Evolutionary conservation across 1,140 invertebrate genomes (phyloP).

Genomic region (Platorchestia sp.): DNA sequence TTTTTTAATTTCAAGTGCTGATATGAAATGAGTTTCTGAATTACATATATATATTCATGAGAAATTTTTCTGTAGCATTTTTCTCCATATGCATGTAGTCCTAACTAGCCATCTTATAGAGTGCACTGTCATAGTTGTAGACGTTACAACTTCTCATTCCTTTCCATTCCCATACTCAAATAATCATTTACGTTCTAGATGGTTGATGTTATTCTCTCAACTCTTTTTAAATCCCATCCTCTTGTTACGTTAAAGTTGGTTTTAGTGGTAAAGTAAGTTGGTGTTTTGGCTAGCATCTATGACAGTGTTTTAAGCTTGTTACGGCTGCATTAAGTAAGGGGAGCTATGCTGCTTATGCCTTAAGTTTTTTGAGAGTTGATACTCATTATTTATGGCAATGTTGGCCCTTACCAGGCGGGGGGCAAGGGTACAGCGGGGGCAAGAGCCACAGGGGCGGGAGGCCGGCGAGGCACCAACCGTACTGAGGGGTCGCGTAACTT

Average conservation of each 20-base stretch:
- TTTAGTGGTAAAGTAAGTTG: slow-evolving; percentile 31
- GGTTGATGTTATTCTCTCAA: slow-evolving; percentile 23
- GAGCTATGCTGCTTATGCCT: slow-evolving; percentile 11
- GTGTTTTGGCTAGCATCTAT: slow-evolving; percentile 48
- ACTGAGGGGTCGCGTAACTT: slow-evolving; percentile 57
- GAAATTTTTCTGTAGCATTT: slow-evolving; percentile 45
- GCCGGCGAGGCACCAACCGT: slow-evolving; percentile 59
- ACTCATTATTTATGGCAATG: slow-evolving; percentile 61
- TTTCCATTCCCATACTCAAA: slow-evolving; percentile 46
- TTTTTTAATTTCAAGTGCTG: slow-evolving; percentile 47
- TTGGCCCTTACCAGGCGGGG: slow-evolving; percentile 61
- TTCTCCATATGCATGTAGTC: slow-evolving; percentile 52
- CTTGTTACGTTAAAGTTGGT: slow-evolving; percentile 21
- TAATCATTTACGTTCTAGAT: slow-evolving; percentile 37
- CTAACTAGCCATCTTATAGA: slow-evolving; percentile 49
- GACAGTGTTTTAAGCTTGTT: slow-evolving; percentile 53
- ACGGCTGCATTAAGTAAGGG: slow-evolving; percentile 31
- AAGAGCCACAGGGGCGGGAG: slow-evolving; percentile 59
- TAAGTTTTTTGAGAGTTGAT: slow-evolving; percentile 51
- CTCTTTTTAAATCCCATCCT: neutral
- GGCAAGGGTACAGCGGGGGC: slow-evolving; percentile 61
- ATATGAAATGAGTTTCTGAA: slow-evolving; percentile 41
- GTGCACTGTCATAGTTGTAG: slow-evolving; percentile 54
- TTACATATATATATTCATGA: slow-evolving; percentile 47
- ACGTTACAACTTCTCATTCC: slow-evolving; percentile 54